phyloP scores from a whole-genome alignment of 2,113 vertebrate species.

The Caloenas nicobarica region DNA sequence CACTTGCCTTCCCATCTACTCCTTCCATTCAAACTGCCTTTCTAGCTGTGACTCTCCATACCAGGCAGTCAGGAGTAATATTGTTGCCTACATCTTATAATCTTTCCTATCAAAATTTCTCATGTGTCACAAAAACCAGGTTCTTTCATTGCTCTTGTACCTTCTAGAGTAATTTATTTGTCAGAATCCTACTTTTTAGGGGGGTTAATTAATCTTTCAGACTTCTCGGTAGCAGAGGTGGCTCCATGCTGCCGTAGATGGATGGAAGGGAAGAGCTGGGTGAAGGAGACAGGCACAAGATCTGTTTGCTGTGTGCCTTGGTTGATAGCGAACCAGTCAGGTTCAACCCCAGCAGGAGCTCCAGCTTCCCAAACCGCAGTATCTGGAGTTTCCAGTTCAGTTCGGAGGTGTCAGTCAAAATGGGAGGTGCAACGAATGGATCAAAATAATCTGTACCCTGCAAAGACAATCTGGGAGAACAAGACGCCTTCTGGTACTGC shows the following conservation, averaged over 20 bases:
- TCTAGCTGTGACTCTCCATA: not conserved
- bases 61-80: not conserved
- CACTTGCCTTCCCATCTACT: not conserved
- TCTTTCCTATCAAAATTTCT: not conserved
- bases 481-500: slow-evolving; percentile 9
- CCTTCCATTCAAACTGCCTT: not conserved
- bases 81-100: not conserved
- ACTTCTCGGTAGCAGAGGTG: not conserved
- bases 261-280: no score
- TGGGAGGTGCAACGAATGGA: not conserved
- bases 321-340: rapidly evolving
- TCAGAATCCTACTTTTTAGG: not conserved
- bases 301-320: rapidly evolving
- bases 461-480: slow-evolving; percentile 15
- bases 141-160: not conserved
- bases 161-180: not conserved
- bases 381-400: not conserved
- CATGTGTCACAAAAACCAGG: not conserved
- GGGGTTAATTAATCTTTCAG: not conserved
- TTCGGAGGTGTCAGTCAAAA: slow-evolving; percentile 14
- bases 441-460: not conserved
- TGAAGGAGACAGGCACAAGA: not conserved
- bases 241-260: no score
- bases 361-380: not conserved
- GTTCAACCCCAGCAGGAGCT: not conserved